Percentiles rank a stretch among this genome's conserved stretches.
Conservation (phyloP, 2,888 invertebrate genomes). For the Drosophila kokeensis region DNA sequence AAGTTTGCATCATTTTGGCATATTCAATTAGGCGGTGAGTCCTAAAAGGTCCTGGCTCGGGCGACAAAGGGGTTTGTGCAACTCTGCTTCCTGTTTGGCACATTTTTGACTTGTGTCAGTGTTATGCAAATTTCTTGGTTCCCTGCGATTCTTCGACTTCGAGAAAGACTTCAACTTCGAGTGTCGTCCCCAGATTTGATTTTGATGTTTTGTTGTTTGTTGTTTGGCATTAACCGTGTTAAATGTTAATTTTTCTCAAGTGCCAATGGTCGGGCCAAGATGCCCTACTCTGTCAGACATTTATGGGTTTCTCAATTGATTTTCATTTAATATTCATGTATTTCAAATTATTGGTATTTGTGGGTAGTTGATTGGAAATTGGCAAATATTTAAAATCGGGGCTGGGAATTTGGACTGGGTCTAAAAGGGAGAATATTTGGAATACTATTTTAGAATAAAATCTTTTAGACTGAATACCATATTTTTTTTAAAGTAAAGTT, state of each 20-base stretch:
- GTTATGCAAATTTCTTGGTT: slow-evolving; percentile 66
- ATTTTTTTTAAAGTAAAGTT: background rate
- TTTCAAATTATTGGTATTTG: slow-evolving; percentile 56
- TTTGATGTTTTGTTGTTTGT: slow-evolving; percentile 66
- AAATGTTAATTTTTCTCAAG: slow-evolving; percentile 76
- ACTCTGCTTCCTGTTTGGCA: slow-evolving; percentile 31
- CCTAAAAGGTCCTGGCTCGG: slow-evolving; percentile 12
- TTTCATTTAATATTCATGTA: slow-evolving; percentile 70
- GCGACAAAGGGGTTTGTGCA: slow-evolving; percentile 35
- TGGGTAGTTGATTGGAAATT: slow-evolving; percentile 63
- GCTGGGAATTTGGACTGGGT: background rate
- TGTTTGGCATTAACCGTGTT: slow-evolving; percentile 74
- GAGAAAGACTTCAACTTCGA: slow-evolving; percentile 8
- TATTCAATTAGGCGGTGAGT: slow-evolving; percentile 59
- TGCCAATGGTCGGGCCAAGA: slow-evolving; percentile 54
- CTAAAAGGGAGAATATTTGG: background rate
- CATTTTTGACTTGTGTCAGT: slow-evolving; percentile 77
- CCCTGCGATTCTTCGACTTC: slow-evolving; percentile 31
- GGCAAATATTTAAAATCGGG: slow-evolving; percentile 37
- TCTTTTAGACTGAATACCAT: background rate
- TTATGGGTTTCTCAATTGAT: slow-evolving; percentile 57
- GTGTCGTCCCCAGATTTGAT: slow-evolving; percentile 46
- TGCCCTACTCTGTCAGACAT: slow-evolving; percentile 29
- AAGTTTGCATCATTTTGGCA: slow-evolving; percentile 69
- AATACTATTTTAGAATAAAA: background rate